Base-by-base conservation (phyloP, 2,797 vertebrate genomes). In the Acanthiza pusilla region DNA sequence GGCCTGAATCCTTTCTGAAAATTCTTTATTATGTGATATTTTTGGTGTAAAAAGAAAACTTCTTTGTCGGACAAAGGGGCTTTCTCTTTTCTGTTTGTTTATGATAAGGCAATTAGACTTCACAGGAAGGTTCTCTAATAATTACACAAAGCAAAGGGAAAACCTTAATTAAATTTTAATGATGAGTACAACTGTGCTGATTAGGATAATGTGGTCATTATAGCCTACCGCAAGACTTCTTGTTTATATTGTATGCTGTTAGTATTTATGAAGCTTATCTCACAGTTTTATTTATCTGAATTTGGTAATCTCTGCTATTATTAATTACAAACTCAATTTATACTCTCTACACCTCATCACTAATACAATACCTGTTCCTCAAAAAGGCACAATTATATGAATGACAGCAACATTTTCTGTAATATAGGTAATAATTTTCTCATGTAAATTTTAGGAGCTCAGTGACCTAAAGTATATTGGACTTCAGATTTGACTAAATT, bases 31-130 rank as follows among this genome's bases (percentile, higher is more conserved):
- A 45, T 22, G 23, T 67, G 74, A 30, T 90, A 61, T 50, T 67
- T 89, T 82, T 77, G 3, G 36, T 77, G 45, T 42, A 91, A 88
- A 88, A 14, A 11, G 8, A 83, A 88, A 78, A 55, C 5, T 42
- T 77, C 8, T 40, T 92, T 88, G 42, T 80, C 88, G 53, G 65
- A 89, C 85, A 75, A 86, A 81, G 53, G 9, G 5, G 12, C 11
- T 91, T 83, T 94, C 43, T 82, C 58, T 79, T 76, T 75, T 48
- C 43, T 85, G 10, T 58, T 87, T 68, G 58, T 75, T n/a, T 80
- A 65, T 94, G 90, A 93, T 81, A 86, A 38, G 70, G 81, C 89
- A 95, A 88, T 95, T 96, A 92, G 42, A 66, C 71, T 96, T 96
- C 79, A 75, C 83, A 55, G 94, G 73, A 85, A 95, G 71, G 58